A percentile compares a stretch with the other conserved stretches of the same genome.
These are phyloP conservation scores for Planococcus citri DNA, from an alignment of 1,140 invertebrate species.

Conservation along the genomic window DNA sequence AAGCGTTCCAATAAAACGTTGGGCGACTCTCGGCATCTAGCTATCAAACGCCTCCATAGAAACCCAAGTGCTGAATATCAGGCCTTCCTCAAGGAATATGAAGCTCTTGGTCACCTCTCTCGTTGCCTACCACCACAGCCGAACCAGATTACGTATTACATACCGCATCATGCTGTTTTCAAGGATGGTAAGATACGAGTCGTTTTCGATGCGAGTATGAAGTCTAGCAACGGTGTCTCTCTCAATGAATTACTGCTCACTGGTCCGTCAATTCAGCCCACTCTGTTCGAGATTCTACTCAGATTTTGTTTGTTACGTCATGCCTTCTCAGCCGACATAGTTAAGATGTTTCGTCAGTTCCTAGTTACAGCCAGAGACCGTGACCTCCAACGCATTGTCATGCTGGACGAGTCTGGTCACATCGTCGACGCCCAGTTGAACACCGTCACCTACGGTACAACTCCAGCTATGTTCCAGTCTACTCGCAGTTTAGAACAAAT, in stretches of 20 bases:
- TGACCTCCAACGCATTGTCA: constrained; percentile 33
- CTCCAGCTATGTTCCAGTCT: constrained; percentile 26
- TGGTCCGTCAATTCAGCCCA: constrained; percentile 25
- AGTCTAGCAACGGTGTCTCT: neutral
- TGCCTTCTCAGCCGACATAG: constrained; percentile 31
- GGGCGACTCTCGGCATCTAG: too few species aligned
- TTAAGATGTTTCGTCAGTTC: constrained; percentile 35
- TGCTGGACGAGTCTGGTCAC: constrained; percentile 28
- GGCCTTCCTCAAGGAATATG: neutral
- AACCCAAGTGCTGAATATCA: too few species aligned
- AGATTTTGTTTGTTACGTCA: constrained; percentile 25
- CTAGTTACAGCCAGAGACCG: constrained; percentile 26
- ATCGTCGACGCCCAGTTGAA: constrained; percentile 23
- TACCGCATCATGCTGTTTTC: constrained; percentile 30
- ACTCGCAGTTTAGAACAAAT: constrained; percentile 29
- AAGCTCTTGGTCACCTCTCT: neutral
- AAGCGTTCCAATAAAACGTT: too few species aligned
- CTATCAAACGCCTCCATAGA: too few species aligned
- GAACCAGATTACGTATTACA: constrained; percentile 28
- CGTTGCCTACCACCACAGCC: neutral
- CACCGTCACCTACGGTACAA: constrained; percentile 27
- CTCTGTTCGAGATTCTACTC: constrained; percentile 28
- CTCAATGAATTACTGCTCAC: constrained; percentile 21
- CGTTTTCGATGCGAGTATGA: constrained; percentile 29
- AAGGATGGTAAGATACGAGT: constrained; percentile 28